A percentile compares a stretch with the other conserved stretches of the same genome.
These are phyloP conservation scores for Neolamprologus brichardi DNA, from an alignment of 2,113 vertebrate species.

Conservation along the genomic window DNA sequence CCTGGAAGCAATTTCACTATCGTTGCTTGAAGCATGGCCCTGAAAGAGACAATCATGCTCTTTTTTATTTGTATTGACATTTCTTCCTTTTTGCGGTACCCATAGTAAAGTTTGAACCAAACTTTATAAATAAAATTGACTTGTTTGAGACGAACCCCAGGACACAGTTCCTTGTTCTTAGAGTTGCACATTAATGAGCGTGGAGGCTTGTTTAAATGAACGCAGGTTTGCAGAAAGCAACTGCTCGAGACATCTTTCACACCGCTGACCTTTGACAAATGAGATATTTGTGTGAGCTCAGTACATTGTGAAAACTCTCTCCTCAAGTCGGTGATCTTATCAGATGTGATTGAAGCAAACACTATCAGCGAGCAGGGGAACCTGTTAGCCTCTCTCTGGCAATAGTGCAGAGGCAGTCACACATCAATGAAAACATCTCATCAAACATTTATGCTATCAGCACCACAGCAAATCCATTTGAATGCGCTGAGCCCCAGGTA, in stretches of 20 bases:
- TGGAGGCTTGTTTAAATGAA: background rate
- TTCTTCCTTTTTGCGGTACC: accelerated
- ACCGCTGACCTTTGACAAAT: constrained; percentile 30
- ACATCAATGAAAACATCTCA: constrained; percentile 57
- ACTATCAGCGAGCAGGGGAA: background rate
- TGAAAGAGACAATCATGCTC: background rate
- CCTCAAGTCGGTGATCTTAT: constrained; percentile 3
- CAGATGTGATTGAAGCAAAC: constrained; percentile 23
- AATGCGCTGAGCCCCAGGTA: constrained; percentile 26
- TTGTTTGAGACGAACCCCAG: background rate
- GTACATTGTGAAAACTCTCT: background rate
- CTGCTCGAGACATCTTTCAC: background rate
- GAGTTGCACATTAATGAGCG: background rate
- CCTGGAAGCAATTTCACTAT: background rate
- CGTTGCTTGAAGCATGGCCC: background rate
- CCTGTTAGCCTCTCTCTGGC: constrained; percentile 3
- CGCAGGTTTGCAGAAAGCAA: background rate
- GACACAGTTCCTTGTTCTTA: background rate
- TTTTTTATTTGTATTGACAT: background rate
- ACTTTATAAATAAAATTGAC: background rate
- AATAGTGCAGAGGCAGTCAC: constrained; percentile 28
- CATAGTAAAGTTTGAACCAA: background rate
- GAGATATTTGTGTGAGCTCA: background rate
- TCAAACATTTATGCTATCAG: constrained; percentile 57
- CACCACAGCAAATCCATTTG: constrained; percentile 38